Conservation (phyloP, 2,113 vertebrate genomes). For the Neomonachus schauinslandi region DNA sequence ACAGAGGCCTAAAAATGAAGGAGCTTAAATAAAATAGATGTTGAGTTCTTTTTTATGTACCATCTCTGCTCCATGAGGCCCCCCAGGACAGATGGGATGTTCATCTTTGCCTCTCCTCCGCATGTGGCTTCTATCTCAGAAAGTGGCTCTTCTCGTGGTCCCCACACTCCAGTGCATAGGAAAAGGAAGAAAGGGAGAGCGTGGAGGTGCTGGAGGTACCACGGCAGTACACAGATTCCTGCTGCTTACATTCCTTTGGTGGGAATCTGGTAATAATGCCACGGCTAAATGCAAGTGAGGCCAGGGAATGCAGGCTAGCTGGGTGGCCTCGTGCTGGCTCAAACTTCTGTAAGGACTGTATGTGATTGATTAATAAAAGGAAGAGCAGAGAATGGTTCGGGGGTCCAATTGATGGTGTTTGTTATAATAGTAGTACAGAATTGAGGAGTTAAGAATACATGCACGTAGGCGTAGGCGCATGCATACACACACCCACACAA, state of each 20-base stretch:
- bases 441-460: neutral
- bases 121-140: neutral
- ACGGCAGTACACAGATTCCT: neutral
- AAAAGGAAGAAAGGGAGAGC: neutral
- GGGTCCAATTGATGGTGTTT: neutral
- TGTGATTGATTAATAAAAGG: slow-evolving; percentile 9
- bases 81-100: neutral
- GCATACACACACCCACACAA: neutral
- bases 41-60: neutral
- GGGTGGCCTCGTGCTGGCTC: neutral
- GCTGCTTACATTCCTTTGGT: neutral
- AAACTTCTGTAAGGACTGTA: neutral
- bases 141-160: neutral
- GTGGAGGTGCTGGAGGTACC: neutral
- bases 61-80: neutral
- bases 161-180: neutral
- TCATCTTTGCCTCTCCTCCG: neutral
- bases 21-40: neutral
- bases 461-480: neutral
- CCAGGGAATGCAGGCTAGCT: neutral
- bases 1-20: neutral
- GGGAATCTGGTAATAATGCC: neutral
- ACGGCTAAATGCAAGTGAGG: neutral
- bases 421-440: neutral
- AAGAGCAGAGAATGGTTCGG: neutral